Evolutionary conservation across 2,797 vertebrate species (phyloP).

Genomic region (Tokudaia muenninki): DNA sequence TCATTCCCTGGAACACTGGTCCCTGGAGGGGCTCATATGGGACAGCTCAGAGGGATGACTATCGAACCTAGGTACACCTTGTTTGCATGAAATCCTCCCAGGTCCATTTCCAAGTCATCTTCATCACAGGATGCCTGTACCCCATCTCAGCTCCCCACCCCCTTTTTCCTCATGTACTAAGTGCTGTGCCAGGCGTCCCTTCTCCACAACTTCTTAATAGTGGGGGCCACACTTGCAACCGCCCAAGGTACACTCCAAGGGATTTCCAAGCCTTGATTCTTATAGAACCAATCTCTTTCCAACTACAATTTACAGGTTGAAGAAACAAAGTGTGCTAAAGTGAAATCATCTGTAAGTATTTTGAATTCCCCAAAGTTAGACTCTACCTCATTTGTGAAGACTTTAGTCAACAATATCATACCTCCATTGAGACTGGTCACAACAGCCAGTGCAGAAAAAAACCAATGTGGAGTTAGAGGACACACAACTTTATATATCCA

Average conservation of each 20-base stretch:
- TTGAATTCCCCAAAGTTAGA: not conserved
- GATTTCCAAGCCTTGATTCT: not conserved
- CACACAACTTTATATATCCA: not conserved
- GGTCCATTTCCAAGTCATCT: not conserved
- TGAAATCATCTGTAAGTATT: not conserved
- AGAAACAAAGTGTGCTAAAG: not conserved
- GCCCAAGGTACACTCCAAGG: not conserved
- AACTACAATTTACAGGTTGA: not conserved
- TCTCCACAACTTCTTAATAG: not conserved
- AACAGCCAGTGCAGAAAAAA: not conserved
- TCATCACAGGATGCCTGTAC: not conserved
- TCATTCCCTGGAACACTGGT: not conserved
- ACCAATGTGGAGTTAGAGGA: not conserved
- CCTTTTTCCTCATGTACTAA: rapidly evolving
- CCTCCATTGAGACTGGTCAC: not conserved
- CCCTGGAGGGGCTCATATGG: not conserved
- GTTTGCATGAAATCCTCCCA: not conserved
- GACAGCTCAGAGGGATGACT: not conserved
- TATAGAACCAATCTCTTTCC: not conserved
- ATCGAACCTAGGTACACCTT: not conserved
- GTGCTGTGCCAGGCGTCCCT: not conserved
- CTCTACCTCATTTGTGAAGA: not conserved
- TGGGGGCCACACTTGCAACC: too few species aligned
- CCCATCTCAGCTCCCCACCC: not conserved
- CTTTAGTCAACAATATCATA: too few species aligned